Evolutionary conservation across 2,888 invertebrate species (phyloP), one percentile per base, ranked within the genome.

Genomic region (Nipponacmea schrenckii): DNA sequence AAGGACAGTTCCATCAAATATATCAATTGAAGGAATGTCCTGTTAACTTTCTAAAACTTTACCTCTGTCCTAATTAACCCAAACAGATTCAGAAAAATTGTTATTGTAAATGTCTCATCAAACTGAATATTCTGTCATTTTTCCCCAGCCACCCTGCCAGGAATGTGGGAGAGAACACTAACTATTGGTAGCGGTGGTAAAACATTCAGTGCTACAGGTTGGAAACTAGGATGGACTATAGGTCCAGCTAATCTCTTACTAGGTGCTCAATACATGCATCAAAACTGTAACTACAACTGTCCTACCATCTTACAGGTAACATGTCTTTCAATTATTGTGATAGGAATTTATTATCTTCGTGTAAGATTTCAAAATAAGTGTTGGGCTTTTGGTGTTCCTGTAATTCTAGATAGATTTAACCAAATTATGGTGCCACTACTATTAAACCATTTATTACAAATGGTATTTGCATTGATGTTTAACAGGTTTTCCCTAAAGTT

Each of bases 101-200:
- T 31, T 31, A 31, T 31, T 31, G 31, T 31, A 7, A 31, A 31
- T 7, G 31, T 7, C 4, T 39, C 7, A 39, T 39, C 39, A 39
- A 39, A 4, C 4, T 31, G 31, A 31, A 31, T 31, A 31, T 31
- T 31, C 31, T 31, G 31, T 39, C 39, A 39, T 39, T 39, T 0
- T 20, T 20, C 17, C 15, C 15, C 74, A 91, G 96, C 96, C 0
- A 94, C 96, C 0, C 89, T 99, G 10, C 98, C 98, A 0, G 97
- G 91, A 20, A 99, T 99, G 98, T 99, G 96, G 94, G 97, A 99
- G 78, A 92, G 98, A 31, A 98, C 98, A 0, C 93, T 99, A 48
- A 98, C 98, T 0, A 93, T 99, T 77, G 97, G 98, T 0, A 98
- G 97, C 27, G 98, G 97, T 0, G 98, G 98, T 0, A 99, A 98